Evolutionary conservation across 2,113 vertebrate genomes (phyloP).

Genomic region (Neomonachus schauinslandi): DNA sequence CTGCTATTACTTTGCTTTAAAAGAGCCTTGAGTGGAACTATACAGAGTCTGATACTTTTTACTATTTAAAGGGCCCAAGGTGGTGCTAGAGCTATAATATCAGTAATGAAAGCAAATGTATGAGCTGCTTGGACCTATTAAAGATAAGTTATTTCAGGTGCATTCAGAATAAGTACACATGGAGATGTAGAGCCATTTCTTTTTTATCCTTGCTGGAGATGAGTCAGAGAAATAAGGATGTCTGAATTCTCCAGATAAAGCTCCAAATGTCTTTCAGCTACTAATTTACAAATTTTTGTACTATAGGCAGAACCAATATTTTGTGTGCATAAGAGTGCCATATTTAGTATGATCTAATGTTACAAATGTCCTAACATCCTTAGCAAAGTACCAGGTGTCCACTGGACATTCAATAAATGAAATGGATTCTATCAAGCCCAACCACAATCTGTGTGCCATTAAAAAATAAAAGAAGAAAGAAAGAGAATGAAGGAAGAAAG

Average conservation of each 20-base stretch:
- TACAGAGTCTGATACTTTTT: not conserved
- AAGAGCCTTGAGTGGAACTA: not conserved
- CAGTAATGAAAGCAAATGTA: constrained; percentile 52
- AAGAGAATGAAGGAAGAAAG: accelerated
- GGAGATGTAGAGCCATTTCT: not conserved
- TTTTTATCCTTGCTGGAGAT: not conserved
- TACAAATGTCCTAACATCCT: not conserved
- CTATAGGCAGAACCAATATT: not conserved
- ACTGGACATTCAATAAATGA: not conserved
- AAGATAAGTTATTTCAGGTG: constrained; percentile 38
- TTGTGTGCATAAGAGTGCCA: not conserved
- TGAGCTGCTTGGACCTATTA: not conserved
- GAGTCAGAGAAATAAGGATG: constrained; percentile 31
- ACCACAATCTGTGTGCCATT: not conserved
- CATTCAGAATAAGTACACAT: not conserved
- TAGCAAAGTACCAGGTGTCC: not conserved
- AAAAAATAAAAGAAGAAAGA: not conserved
- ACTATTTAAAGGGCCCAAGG: constrained; percentile 23
- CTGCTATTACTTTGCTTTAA: not conserved
- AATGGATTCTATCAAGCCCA: not conserved
- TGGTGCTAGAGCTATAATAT: not conserved
- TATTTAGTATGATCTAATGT: not conserved
- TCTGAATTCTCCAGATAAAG: constrained; percentile 31
- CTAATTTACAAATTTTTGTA: not conserved
- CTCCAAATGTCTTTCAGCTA: not conserved